Evolutionary conservation across 1,140 invertebrate genomes (phyloP), one percentile per base, ranked within the genome.

Genomic region (Ptiloglossa arizonensis): DNA sequence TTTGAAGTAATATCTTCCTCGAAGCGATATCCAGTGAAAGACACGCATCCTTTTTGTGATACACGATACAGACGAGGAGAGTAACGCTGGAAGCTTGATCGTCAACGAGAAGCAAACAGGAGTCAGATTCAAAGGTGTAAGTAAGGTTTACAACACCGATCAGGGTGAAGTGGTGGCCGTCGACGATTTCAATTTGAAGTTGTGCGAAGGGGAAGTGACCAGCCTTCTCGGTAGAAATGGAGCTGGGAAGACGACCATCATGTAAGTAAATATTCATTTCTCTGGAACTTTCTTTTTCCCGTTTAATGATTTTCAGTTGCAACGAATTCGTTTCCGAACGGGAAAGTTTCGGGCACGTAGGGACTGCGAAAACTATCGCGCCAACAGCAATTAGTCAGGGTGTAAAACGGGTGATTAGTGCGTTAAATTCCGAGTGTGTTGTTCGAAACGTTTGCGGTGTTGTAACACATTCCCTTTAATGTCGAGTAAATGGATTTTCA

Each of bases 221-320:
- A 95, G 95, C 46, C 91, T 98, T 13, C 91, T 98, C 5, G 97
- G 97, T 1, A 96, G 95, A 77, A 97, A 97, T 83, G 96, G 96
- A 27, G 96, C 97, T 22, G 97, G 97, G 5, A 97, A 97, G 90
- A 97, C 96, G 32, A 97, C 96, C 57, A 94, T 96, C 85, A 96
- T 97, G 95, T 96, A 88, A 87, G 94, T 93, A 17, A 68, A 74
- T n/a, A 38, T 59, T 2, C 6, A 22, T 62, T 32, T 46, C 15
- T 57, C 75, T 35, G 5, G 9, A 2, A 0, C 35, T 8, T 35
- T 35, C 9, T 35, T 35, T 35, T 6, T n/a, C n/a, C n/a, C n/a
- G n/a, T n/a, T n/a, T n/a, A n/a, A n/a, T n/a, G n/a, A n/a, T n/a
- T n/a, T n/a, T n/a, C n/a, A n/a, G n/a, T n/a, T n/a, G n/a, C n/a